A percentile compares a stretch with the other conserved stretches of the same genome.
phyloP scores from a whole-genome alignment of 2,113 vertebrate species.

The Lophura nycthemera region DNA sequence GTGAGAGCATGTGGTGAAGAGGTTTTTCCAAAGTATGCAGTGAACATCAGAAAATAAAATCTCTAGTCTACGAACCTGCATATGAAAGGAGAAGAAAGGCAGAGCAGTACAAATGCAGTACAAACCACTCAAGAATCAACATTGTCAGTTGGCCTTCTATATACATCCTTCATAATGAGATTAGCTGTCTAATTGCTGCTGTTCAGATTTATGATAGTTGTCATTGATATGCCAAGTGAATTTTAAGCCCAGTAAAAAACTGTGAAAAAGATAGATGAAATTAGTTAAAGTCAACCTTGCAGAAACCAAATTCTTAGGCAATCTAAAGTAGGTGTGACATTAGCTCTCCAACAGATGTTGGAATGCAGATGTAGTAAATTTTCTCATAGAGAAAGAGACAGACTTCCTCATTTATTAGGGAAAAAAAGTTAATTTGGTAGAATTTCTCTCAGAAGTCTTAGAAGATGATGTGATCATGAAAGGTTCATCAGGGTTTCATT shows the following conservation, averaged over 20 bases:
- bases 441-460: background rate
- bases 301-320: background rate
- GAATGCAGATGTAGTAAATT: background rate
- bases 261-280: background rate
- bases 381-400: background rate
- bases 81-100: background rate
- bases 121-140: background rate
- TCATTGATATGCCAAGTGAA: background rate
- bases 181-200: background rate
- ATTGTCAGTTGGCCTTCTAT: background rate
- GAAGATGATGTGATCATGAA: background rate
- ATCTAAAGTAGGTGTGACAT: background rate
- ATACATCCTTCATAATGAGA: accelerated
- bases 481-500: background rate
- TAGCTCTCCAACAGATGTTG: background rate
- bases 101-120: background rate
- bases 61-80: background rate
- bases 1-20: background rate
- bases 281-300: background rate
- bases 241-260: background rate
- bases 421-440: background rate
- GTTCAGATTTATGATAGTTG: background rate
- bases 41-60: background rate
- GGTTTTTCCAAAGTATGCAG: background rate
- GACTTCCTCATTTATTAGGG: background rate